Base-by-base conservation (phyloP, 2,888 invertebrate species). In the Oasisia sp. region DNA sequence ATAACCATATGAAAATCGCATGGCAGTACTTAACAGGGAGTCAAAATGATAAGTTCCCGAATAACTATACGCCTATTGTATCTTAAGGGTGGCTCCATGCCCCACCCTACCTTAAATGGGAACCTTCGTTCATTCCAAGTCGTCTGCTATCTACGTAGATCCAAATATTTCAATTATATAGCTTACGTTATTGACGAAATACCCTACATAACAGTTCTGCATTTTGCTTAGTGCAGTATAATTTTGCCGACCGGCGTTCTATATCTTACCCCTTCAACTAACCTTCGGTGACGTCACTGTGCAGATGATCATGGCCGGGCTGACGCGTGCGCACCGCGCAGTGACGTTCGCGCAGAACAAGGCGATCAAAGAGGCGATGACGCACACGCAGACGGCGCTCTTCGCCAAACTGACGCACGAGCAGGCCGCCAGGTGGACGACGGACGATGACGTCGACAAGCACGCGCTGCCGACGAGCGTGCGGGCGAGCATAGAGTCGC, bases 381-480 rank as follows among this genome's bases (percentile, higher is more conserved):
- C 32, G 11, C 90, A 91, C 32, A 93, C 93, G 58, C 32, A 91
- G 19, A 12, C 89, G 19, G 93, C 93, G 27, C 92, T 94, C 14
- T 94, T 92, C 91, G 91, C 92, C 32, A 93, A 93, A 56, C 92
- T 94, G 19, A 92, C 92, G 14, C 93, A 92, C 92, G 93, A 93
- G 58, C 92, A 94, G 56, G 92, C 91, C 19, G 19, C 91, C n/a
- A 32, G 32, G 32, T 94, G 94, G 94, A 92, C 92, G 32, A 93
- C 94, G n/a, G 92, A 93, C 91, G 89, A 91, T 50, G 91, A 91
- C 32, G 93, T 92, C 32, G 91, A 92, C 27, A 38, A 32, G 3
- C 44, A 90, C 38, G 74, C 91, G 44, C 91, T 93, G 89, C 92
- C 92, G 8, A 89, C 58, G 14, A 91, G 92, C 74, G 90, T 93